Percentiles rank a stretch among this genome's conserved stretches.
Evolutionary conservation across 2,113 vertebrate species (phyloP).

Genomic region (Clarias macrocephalus): DNA sequence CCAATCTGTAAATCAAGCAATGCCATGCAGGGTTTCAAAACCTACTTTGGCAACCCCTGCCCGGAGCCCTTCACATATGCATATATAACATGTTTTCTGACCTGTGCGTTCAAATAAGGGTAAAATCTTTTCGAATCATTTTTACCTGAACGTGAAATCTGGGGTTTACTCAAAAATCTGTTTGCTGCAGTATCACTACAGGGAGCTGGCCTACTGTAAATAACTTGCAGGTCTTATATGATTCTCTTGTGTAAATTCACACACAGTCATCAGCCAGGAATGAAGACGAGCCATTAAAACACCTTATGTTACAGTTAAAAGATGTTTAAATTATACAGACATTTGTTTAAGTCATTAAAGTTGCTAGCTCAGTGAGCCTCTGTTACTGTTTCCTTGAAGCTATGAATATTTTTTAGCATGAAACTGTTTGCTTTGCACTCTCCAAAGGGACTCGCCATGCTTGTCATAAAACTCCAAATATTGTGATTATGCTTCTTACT

Average conservation of each 20-base stretch:
- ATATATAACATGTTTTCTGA: too few species aligned
- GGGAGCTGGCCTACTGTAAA: neutral
- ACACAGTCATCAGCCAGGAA: neutral
- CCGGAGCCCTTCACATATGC: too few species aligned
- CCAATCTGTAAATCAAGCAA: too few species aligned
- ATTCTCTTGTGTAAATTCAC: neutral
- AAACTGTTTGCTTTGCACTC: slow-evolving; percentile 20
- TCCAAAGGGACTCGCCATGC: slow-evolving; percentile 6
- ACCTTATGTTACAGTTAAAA: neutral
- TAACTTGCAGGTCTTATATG: neutral
- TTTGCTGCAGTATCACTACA: too few species aligned
- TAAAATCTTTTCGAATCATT: too few species aligned
- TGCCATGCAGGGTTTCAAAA: too few species aligned
- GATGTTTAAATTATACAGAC: neutral
- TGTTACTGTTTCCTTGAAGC: slow-evolving; percentile 2
- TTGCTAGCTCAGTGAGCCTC: neutral
- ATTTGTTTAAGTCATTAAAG: neutral
- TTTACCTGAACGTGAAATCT: too few species aligned
- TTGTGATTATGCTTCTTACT: slow-evolving; percentile 30
- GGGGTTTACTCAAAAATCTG: too few species aligned
- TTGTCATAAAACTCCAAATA: slow-evolving; percentile 35
- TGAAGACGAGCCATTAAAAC: neutral
- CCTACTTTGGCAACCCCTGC: too few species aligned
- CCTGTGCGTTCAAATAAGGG: too few species aligned
- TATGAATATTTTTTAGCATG: slow-evolving; percentile 16